Conservation (phyloP, 2,113 vertebrate genomes). For the Orthonyx spaldingii region DNA sequence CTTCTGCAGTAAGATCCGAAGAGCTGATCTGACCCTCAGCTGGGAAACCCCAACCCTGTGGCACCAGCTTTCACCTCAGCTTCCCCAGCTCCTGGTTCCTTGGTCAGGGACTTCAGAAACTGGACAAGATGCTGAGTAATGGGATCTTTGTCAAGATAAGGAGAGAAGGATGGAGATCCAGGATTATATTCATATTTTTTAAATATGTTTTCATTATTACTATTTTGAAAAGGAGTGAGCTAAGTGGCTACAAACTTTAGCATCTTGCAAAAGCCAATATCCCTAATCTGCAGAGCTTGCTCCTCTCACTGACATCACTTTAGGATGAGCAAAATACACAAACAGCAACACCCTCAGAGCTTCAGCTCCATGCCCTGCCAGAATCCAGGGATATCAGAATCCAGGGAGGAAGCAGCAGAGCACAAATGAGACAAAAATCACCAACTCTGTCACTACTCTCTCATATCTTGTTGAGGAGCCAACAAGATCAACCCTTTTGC, state of each 20-base stretch:
- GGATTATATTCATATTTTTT: background rate
- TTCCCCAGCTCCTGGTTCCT: background rate
- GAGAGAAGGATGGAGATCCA: background rate
- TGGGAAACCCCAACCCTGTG: background rate
- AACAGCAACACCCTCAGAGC: background rate
- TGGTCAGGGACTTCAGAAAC: background rate
- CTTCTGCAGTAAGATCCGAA: background rate
- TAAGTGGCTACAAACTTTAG: background rate
- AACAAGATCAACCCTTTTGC: background rate
- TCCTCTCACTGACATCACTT: background rate
- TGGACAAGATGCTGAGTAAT: background rate
- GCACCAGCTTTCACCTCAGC: background rate
- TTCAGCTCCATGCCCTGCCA: background rate
- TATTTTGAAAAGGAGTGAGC: background rate
- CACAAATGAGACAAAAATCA: background rate
- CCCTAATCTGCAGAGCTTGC: background rate
- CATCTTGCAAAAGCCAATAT: background rate
- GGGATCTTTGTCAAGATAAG: background rate
- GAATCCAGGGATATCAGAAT: background rate
- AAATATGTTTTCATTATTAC: background rate
- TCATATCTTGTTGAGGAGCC: accelerated
- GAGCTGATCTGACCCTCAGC: background rate
- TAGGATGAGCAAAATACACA: background rate
- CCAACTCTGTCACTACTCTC: background rate
- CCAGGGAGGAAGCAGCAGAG: background rate